Base-by-base conservation (phyloP, 1,140 invertebrate species). In the Anastrepha obliqua region DNA sequence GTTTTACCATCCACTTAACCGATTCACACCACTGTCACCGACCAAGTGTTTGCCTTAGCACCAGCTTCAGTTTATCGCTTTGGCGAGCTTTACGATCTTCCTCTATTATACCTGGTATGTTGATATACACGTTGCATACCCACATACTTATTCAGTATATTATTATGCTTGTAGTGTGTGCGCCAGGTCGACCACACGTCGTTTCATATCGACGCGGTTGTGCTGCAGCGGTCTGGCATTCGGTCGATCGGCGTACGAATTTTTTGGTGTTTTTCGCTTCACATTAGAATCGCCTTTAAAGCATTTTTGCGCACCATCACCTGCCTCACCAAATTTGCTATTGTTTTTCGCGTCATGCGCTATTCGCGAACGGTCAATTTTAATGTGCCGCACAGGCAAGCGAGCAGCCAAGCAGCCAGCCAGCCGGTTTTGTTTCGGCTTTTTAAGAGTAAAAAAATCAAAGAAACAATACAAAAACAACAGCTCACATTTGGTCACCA, bases 61-160 rank as follows among this genome's bases (percentile, higher is more conserved):
- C 44, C 17, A 81, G 74, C 47, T 29, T 74, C 70, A 74, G 47
- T 81, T 81, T 81, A 81, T 81, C 74, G 74, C 74, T 81, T 81
- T 81, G 0, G 74, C 74, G n/a, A 81, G 74, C 74, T 81, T 81
- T 81, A 81, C 74, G 74, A 81, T 81, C 74, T 81, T 51, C 74
- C 74, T 81, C 74, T 81, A 20, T 81, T 20, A 51, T 67, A 11
- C 64, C 64, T 39, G 29, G 64, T 39, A 39, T 55, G 51, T 55
- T 55, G 6, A 11, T 55, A 55, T 8, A 55, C 4, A 5, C 8
- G 60, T 4, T 62, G 15, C 60, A n/a, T 62, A 62, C 17, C 9
- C 4, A 67, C 64, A 11, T 67, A 67, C 64, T 7, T 17, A 67
- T 67, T 17, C 5, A 5, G 7, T 7, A 39, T 11, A 15, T 67